Conservation (phyloP, 2,797 vertebrate genomes). For the Sylvia borin region DNA sequence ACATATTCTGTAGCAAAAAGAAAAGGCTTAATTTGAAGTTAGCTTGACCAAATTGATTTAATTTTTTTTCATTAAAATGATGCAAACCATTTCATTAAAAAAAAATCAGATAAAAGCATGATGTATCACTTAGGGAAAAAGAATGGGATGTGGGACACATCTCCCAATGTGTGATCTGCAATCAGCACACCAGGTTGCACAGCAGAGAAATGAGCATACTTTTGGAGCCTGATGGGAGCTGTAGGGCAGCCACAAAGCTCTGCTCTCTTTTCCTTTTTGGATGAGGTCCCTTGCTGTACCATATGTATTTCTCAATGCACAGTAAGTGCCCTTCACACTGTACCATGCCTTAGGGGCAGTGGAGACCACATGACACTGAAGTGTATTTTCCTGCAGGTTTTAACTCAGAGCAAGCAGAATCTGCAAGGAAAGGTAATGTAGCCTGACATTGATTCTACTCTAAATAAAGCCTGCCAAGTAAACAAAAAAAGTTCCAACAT, state of each 20-base stretch:
- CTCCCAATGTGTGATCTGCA: background rate
- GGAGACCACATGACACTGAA: background rate
- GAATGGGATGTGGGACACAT: accelerated
- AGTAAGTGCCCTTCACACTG: background rate
- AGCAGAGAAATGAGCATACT: background rate
- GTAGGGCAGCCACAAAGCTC: background rate
- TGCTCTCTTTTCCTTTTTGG: background rate
- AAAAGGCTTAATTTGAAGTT: background rate
- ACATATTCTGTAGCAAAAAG: background rate
- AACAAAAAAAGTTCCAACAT: background rate
- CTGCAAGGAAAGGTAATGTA: background rate
- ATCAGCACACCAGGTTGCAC: background rate
- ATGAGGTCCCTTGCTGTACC: background rate
- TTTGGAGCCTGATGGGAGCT: background rate
- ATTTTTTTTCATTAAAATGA: background rate
- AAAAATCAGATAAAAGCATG: background rate
- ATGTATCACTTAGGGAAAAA: background rate
- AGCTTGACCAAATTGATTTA: accelerated
- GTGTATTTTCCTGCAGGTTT: background rate
- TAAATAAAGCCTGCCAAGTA: background rate
- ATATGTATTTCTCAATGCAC: accelerated
- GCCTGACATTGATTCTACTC: background rate
- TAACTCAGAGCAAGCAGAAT: background rate
- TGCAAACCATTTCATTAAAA: accelerated
- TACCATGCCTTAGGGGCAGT: background rate